A percentile compares a stretch with the other conserved stretches of the same genome.
Evolutionary conservation across 2,888 invertebrate genomes (phyloP).

Genomic region (Diadegma fenestrale): DNA sequence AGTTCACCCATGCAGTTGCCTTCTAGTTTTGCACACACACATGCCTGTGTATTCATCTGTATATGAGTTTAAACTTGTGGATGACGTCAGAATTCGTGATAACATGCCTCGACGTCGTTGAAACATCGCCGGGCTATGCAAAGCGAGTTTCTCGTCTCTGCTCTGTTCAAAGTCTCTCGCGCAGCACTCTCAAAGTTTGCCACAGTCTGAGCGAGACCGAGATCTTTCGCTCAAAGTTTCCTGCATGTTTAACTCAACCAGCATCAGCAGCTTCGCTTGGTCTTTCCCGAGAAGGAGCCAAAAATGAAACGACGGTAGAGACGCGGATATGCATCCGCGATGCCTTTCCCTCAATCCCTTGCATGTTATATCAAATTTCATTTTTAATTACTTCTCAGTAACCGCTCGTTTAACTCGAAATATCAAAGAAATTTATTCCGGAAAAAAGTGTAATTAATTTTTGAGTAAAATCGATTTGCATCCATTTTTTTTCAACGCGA

Average conservation of each 20-base stretch:
- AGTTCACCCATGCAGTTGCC: neutral
- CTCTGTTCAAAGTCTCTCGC: constrained; percentile 55
- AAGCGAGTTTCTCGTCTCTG: constrained; percentile 41
- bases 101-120: constrained; percentile 53
- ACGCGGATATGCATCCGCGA: too few species aligned
- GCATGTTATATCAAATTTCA: too few species aligned
- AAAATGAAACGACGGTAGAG: too few species aligned
- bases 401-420: too few species aligned
- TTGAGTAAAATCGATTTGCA: neutral
- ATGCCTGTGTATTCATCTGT: neutral
- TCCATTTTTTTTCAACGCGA: constrained; percentile 33
- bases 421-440: too few species aligned
- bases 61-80: neutral
- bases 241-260: constrained; percentile 22
- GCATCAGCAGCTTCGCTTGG: too few species aligned
- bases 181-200: constrained; percentile 52
- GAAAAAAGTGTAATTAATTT: too few species aligned
- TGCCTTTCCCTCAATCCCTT: too few species aligned
- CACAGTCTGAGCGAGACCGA: constrained; percentile 16
- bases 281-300: too few species aligned
- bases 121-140: constrained; percentile 62
- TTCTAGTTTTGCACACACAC: neutral
- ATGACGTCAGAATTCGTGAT: constrained; percentile 54
- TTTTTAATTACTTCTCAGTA: too few species aligned
- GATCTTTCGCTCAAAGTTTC: constrained; percentile 56